phyloP scores from a whole-genome alignment of 2,113 vertebrate genomes.

The Etheostoma cragini region DNA sequence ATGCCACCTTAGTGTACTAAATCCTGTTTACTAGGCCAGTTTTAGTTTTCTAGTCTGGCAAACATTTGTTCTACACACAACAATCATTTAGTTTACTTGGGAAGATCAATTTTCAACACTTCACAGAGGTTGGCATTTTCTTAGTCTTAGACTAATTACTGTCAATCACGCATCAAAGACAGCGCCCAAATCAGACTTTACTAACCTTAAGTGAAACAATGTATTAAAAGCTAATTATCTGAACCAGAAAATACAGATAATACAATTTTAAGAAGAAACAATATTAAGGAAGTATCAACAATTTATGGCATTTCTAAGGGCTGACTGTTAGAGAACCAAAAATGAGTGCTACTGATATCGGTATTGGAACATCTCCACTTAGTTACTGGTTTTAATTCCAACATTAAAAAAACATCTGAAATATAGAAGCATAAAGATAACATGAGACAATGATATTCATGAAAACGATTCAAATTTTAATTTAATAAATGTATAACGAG shows the following conservation, averaged over 20 bases:
- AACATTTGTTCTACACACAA: background rate
- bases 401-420: too few relatives aligned
- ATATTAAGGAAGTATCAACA: background rate
- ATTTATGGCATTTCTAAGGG: background rate
- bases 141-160: conserved; percentile 2
- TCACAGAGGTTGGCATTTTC: background rate
- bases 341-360: too few relatives aligned
- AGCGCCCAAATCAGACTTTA: background rate
- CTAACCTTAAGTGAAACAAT: background rate
- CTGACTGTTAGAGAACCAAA: background rate
- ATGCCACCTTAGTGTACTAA: background rate
- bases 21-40: background rate
- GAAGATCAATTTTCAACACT: background rate
- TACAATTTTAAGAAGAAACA: background rate
- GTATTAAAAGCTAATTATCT: background rate
- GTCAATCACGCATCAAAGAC: conserved; percentile 8
- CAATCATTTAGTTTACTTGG: background rate
- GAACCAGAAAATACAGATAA: background rate
- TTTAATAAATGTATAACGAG: background rate
- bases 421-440: background rate
- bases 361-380: too few relatives aligned
- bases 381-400: background rate
- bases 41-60: background rate
- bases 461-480: background rate
- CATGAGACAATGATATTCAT: background rate